Evolutionary conservation across 2,888 invertebrate species (phyloP).

Genomic region (Octonoba sinensis): DNA sequence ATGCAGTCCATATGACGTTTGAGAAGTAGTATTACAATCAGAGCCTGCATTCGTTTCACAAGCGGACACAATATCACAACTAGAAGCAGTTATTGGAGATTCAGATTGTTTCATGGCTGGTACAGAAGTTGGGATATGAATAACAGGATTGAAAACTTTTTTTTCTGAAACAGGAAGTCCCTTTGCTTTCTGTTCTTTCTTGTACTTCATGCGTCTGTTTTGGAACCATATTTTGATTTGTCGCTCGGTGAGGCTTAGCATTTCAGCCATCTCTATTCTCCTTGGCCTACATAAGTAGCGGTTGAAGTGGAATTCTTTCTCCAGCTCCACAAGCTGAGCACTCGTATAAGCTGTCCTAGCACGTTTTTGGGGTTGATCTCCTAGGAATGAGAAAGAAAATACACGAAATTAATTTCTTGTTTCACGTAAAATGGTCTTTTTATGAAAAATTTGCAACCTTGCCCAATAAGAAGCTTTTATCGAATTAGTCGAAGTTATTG

Average conservation of each 20-base stretch:
- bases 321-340: constrained; percentile 61
- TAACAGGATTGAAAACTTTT: constrained; percentile 27
- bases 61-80: constrained; percentile 4
- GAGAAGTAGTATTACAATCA: constrained; percentile 1
- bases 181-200: constrained; percentile 60
- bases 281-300: constrained; percentile 62
- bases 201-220: constrained; percentile 62
- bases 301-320: constrained; percentile 64
- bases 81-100: constrained; percentile 23
- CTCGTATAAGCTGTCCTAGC: constrained; percentile 62
- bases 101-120: constrained; percentile 32
- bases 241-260: constrained; percentile 59
- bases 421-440: background rate
- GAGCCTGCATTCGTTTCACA: background rate
- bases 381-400: constrained; percentile 17
- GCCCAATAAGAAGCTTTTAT: no score
- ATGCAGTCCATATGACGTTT: constrained; percentile 13
- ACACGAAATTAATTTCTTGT: background rate
- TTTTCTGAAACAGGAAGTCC: constrained; percentile 42
- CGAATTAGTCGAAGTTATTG: no score
- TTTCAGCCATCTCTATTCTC: constrained; percentile 58
- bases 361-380: constrained; percentile 52
- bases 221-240: constrained; percentile 65
- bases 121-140: constrained; percentile 21
- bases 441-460: background rate